phyloP scores from a whole-genome alignment of 2,113 vertebrate genomes.

The Urocynchramus pylzowi region DNA sequence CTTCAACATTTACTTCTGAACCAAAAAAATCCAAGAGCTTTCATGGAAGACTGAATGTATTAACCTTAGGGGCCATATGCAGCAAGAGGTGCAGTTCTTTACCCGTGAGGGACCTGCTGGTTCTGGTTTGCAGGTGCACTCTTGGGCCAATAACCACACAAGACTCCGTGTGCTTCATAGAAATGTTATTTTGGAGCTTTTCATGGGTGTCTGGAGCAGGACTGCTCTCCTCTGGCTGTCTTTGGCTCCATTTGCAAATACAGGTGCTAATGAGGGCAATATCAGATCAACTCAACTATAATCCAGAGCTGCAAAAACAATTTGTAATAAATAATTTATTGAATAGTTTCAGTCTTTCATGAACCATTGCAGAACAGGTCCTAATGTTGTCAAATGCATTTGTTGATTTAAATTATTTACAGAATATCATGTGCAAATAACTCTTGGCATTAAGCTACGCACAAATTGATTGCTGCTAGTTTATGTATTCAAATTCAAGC shows the following conservation, averaged over 20 bases:
- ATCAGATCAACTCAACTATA: background rate
- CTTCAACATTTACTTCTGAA: background rate
- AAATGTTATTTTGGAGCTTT: background rate
- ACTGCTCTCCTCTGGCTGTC: background rate
- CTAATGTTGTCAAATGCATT: background rate
- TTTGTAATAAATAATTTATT: background rate
- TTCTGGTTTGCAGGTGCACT: background rate
- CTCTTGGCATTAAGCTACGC: background rate
- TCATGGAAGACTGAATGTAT: background rate
- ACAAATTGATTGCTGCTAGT: background rate
- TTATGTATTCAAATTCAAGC: background rate
- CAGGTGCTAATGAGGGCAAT: background rate
- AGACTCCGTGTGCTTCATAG: background rate
- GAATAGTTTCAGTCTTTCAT: background rate
- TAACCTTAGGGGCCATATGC: background rate
- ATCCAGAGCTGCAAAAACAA: background rate
- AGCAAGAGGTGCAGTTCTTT: background rate
- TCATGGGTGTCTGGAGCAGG: background rate
- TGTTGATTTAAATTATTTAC: constrained; percentile 18
- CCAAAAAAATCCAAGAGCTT: background rate
- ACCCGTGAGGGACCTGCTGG: accelerated
- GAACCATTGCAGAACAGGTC: background rate
- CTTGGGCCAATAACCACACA: background rate
- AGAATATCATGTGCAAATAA: background rate
- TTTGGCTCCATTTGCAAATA: background rate